A percentile compares a stretch with the other conserved stretches of the same genome.
Evolutionary conservation across 2,113 vertebrate genomes (phyloP).

Genomic region (Acinonyx jubatus): DNA sequence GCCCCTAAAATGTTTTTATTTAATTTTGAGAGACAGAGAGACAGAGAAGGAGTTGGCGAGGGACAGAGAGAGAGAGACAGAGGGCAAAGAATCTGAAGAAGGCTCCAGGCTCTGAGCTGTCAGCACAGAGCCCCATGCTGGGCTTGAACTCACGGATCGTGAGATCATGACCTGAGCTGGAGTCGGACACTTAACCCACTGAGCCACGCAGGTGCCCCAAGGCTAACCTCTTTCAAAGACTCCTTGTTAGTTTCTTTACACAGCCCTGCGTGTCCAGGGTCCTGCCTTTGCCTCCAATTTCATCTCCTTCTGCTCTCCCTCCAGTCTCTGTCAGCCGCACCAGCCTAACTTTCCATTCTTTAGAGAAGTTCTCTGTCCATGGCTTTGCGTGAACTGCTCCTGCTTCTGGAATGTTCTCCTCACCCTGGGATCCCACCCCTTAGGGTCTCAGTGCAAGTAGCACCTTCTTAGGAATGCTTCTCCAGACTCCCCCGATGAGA

Average conservation of each 20-base stretch:
- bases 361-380: neutral
- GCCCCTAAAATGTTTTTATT: no score
- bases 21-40: no score
- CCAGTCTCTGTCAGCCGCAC: neutral
- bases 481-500: neutral
- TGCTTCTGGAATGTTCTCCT: neutral
- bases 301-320: neutral
- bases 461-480: neutral
- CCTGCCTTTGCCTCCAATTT: neutral
- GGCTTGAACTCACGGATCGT: no score
- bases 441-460: neutral
- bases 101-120: no score
- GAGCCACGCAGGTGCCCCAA: neutral
- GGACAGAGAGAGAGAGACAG: no score
- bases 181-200: no score
- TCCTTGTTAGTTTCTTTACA: neutral
- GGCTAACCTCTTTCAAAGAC: neutral
- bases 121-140: no score
- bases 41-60: no score
- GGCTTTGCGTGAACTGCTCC: neutral
- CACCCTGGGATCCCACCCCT: no score
- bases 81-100: no score
- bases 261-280: neutral
- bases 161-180: no score
- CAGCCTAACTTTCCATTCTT: neutral